These are phyloP conservation scores for Ctenomys sociabilis DNA, from an alignment of 2,113 vertebrate genomes.

Conservation along the genomic window DNA sequence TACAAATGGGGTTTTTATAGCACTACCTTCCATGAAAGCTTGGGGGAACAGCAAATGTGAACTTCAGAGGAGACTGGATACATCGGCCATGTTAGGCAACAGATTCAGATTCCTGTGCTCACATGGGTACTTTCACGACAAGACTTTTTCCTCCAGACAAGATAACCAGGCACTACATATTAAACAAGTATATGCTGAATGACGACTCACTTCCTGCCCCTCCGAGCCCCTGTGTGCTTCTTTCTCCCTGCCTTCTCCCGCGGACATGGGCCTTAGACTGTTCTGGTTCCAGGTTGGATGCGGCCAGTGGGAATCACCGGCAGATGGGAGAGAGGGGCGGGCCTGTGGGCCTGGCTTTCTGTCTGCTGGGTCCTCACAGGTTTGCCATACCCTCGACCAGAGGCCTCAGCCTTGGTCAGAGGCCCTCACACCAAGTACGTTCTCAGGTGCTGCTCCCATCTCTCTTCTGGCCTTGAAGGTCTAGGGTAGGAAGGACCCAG, in stretches of 20 bases:
- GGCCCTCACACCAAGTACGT: background rate
- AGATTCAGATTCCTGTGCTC: background rate
- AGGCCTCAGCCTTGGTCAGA: background rate
- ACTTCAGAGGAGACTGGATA: background rate
- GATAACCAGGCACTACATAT: too few species aligned
- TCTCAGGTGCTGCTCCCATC: background rate
- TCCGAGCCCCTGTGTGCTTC: background rate
- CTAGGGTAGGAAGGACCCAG: fast-evolving
- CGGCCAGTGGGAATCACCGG: background rate
- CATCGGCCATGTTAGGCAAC: background rate
- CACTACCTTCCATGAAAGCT: background rate
- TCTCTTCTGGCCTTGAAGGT: background rate
- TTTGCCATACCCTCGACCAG: background rate
- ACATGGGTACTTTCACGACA: background rate
- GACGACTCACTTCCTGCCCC: too few species aligned
- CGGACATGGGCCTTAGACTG: background rate
- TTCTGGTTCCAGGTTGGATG: background rate
- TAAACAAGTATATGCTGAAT: background rate
- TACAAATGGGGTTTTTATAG: background rate
- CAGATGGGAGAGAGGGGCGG: background rate
- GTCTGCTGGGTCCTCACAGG: background rate
- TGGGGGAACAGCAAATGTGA: background rate
- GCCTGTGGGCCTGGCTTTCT: background rate
- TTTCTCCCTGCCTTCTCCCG: background rate
- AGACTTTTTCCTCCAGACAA: background rate